These are phyloP conservation scores for Drosophila mayri DNA, from an alignment of 1,140 invertebrate species.

Conservation along the genomic window DNA sequence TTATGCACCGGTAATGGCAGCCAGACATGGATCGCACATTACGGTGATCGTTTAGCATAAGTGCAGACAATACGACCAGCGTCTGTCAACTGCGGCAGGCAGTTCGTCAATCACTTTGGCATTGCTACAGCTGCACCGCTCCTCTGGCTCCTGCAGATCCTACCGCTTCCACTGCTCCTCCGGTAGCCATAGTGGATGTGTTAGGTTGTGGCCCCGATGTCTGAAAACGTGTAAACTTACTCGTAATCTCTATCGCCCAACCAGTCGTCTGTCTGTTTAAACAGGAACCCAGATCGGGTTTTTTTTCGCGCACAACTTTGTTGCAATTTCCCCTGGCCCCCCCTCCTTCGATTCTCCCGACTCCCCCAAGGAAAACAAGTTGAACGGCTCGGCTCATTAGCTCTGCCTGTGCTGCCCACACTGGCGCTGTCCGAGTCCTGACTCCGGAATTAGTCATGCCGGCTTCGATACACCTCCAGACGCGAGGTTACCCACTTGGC, in stretches of 20 bases:
- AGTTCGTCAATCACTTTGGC: slow-evolving; percentile 42
- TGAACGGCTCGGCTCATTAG: slow-evolving; percentile 47
- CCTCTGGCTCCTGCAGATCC: not conserved
- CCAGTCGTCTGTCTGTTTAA: slow-evolving; percentile 19
- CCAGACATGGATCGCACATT: slow-evolving; percentile 47
- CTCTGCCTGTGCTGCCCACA: slow-evolving; percentile 36
- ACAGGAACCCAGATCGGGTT: slow-evolving; percentile 48
- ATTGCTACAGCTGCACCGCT: slow-evolving; percentile 4
- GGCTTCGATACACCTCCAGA: slow-evolving; percentile 11
- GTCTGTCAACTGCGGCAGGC: slow-evolving; percentile 22
- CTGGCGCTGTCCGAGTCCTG: slow-evolving; percentile 19
- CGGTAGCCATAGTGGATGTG: slow-evolving; percentile 20
- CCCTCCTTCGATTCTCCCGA: not conserved
- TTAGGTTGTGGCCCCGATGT: slow-evolving; percentile 44
- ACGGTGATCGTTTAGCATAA: slow-evolving; percentile 42
- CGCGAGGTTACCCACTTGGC: slow-evolving; percentile 38
- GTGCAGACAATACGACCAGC: slow-evolving; percentile 37
- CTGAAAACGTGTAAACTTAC: slow-evolving; percentile 39
- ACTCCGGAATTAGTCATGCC: slow-evolving; percentile 38
- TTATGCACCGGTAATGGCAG: slow-evolving; percentile 32
- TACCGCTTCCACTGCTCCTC: not conserved
- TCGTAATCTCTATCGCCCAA: slow-evolving; percentile 42
- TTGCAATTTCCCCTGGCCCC: slow-evolving; percentile 7
- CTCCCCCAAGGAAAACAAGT: slow-evolving; percentile 41
- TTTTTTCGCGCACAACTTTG: slow-evolving; percentile 34